Evolutionary conservation across 2,113 vertebrate genomes (phyloP).

Genomic region (Pollachius pollachius): DNA sequence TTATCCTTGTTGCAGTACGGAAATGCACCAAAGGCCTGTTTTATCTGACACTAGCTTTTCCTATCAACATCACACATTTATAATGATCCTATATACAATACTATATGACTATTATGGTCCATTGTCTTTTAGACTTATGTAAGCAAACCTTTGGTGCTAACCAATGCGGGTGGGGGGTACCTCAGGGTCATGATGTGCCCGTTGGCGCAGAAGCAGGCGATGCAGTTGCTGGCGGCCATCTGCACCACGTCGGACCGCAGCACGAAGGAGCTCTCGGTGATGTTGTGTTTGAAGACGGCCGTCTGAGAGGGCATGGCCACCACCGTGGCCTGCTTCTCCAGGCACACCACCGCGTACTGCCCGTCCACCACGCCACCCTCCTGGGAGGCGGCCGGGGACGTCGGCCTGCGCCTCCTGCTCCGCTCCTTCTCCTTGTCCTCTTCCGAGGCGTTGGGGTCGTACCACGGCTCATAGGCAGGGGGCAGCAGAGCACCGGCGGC

Average conservation of each 20-base stretch:
- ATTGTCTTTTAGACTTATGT: too few relatives aligned
- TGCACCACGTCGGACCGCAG: slow-evolving; percentile 91
- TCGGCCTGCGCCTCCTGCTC: slow-evolving; percentile 83
- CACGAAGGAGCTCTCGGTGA: slow-evolving; percentile 95
- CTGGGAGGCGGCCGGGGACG: slow-evolving; percentile 87
- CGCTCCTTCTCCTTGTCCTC: slow-evolving; percentile 88
- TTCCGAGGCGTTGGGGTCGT: slow-evolving; percentile 84
- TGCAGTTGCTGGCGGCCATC: slow-evolving; percentile 83
- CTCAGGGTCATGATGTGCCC: slow-evolving; percentile 98
- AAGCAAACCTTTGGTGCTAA: too few relatives aligned
- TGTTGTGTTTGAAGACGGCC: slow-evolving; percentile 90
- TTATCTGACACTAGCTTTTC: too few relatives aligned
- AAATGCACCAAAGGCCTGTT: too few relatives aligned
- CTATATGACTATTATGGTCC: too few relatives aligned
- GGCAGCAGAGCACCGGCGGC: slow-evolving; percentile 82
- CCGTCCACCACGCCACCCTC: slow-evolving; percentile 82
- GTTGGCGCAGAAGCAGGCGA: slow-evolving; percentile 97
- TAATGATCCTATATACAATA: too few relatives aligned
- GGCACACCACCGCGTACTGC: slow-evolving; percentile 93
- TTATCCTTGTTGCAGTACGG: too few relatives aligned
- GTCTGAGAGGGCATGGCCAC: slow-evolving; percentile 91
- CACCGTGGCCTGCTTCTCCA: slow-evolving; percentile 97
- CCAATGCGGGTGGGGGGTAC: slow-evolving; percentile 62
- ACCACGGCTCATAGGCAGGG: slow-evolving; percentile 87
- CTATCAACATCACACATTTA: too few relatives aligned